phyloP scores from a whole-genome alignment of 1,140 invertebrate species.

The Nylanderia fulva region DNA sequence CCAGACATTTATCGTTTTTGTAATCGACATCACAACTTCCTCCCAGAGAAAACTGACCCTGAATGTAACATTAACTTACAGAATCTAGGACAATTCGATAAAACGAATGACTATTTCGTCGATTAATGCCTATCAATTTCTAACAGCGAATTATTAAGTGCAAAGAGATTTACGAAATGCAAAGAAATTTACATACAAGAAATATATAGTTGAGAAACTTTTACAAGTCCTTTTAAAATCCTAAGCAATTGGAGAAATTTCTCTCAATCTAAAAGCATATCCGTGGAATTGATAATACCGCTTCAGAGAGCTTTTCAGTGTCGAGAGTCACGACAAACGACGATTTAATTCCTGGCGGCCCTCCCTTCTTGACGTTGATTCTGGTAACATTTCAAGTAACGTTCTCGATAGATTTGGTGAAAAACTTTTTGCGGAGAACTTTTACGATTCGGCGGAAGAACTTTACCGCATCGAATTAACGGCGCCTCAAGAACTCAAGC shows the following conservation, averaged over 20 bases:
- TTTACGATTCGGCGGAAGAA: background rate
- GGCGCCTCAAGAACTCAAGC: conserved; percentile 6
- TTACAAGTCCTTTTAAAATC: background rate
- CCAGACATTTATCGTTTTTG: conserved; percentile 11
- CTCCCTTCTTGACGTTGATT: background rate
- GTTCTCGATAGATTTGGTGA: background rate
- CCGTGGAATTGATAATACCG: conserved; percentile 29
- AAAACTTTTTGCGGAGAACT: conserved; percentile 31
- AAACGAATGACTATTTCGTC: background rate
- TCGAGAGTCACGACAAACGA: background rate
- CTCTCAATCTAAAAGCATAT: background rate
- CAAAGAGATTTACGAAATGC: background rate
- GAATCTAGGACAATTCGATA: background rate
- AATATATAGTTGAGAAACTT: background rate
- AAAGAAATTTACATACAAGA: too few species aligned
- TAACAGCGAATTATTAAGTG: background rate
- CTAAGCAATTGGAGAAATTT: background rate
- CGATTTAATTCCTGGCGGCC: conserved; percentile 26
- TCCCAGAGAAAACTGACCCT: background rate
- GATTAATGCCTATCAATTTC: background rate
- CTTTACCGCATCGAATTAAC: conserved; percentile 45
- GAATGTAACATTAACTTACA: background rate
- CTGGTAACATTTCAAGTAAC: background rate
- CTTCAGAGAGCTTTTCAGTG: conserved; percentile 27
- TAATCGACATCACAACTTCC: background rate